These are phyloP conservation scores for Brachionus paranguensis DNA, from an alignment of 1,140 invertebrate genomes.

Conservation along the genomic window DNA sequence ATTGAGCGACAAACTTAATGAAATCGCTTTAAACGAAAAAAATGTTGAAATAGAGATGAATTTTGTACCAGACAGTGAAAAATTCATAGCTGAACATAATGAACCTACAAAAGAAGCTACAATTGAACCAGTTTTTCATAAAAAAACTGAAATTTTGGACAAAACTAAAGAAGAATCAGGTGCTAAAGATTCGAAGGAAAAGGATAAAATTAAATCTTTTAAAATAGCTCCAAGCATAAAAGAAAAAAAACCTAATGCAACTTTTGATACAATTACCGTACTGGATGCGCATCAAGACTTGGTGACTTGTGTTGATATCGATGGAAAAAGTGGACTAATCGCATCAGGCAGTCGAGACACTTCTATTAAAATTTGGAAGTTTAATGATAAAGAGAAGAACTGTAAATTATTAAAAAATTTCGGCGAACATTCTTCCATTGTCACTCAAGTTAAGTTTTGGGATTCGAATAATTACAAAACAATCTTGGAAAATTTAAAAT, in stretches of 20 bases:
- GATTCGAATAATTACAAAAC: not conserved
- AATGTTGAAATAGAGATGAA: not conserved
- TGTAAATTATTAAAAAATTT: not conserved
- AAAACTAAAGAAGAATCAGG: not conserved
- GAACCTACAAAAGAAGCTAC: not conserved
- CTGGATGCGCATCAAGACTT: slow-evolving; percentile 6
- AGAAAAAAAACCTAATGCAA: not conserved
- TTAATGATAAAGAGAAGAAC: not conserved
- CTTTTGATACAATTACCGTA: not conserved
- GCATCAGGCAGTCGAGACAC: slow-evolving; percentile 19
- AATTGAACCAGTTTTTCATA: not conserved
- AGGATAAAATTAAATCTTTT: not conserved
- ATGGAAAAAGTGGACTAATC: not conserved
- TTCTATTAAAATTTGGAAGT: not conserved
- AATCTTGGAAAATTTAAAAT: not conserved
- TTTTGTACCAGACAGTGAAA: not conserved
- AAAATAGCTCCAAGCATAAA: not conserved
- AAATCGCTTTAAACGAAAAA: not conserved
- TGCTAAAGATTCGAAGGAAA: not conserved
- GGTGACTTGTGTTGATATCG: not conserved
- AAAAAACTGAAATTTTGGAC: not conserved
- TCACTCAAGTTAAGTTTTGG: slow-evolving; percentile 1
- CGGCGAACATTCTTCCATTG: not conserved
- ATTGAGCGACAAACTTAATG: not conserved
- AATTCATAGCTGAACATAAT: not conserved